Evolutionary conservation across 2,797 vertebrate species (phyloP).

Genomic region (Neostethus bicornis): DNA sequence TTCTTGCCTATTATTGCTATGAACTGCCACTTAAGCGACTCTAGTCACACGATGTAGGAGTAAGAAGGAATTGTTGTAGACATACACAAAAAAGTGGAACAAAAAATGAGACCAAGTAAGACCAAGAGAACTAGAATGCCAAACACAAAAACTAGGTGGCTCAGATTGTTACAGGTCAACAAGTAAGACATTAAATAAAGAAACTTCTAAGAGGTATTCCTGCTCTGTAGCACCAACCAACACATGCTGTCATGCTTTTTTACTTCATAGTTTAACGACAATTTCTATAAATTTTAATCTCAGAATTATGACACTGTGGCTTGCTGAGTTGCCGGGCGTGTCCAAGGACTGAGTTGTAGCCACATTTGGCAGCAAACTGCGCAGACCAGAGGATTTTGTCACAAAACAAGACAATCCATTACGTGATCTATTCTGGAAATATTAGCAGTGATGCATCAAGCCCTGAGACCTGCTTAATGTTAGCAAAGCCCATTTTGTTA

Average conservation of each 20-base stretch:
- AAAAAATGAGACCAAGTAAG: no score
- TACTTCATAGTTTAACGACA: constrained; percentile 5
- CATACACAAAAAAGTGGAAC: no score
- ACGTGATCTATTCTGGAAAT: constrained; percentile 28
- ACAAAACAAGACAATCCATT: constrained; percentile 28
- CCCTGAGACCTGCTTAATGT: not conserved
- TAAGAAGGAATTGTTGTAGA: no score
- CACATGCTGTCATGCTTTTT: constrained; percentile 4
- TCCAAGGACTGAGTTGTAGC: constrained; percentile 17
- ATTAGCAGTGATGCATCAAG: constrained; percentile 35
- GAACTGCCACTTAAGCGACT: no score
- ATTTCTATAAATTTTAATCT: constrained; percentile 2
- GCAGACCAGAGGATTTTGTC: constrained; percentile 14
- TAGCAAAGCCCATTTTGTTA: constrained; percentile 16
- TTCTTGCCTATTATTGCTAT: no score
- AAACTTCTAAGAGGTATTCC: not conserved
- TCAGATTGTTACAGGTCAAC: no score
- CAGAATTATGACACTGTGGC: constrained; percentile 27
- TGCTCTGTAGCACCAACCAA: constrained; percentile 1
- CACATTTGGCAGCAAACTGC: constrained; percentile 31
- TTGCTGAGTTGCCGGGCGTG: constrained; percentile 12
- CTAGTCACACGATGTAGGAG: no score
- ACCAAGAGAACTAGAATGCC: no score
- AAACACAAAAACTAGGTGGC: no score
- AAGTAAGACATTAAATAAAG: no score